Evolutionary conservation across 2,888 invertebrate species (phyloP).

Genomic region (Epicampocera succincta): DNA sequence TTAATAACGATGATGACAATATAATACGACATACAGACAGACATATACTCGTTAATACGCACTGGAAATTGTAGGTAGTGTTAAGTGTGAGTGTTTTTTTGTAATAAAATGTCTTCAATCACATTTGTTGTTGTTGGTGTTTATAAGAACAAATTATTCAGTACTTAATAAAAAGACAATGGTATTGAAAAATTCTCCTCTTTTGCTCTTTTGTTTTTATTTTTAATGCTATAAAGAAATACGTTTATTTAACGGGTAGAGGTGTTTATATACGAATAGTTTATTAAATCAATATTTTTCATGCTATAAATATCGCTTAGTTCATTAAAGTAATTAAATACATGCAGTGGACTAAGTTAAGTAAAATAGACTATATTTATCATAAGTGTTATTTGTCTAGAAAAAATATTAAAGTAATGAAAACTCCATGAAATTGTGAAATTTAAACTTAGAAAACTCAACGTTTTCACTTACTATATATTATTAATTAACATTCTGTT

Average conservation of each 20-base stretch:
- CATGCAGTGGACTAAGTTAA: background rate
- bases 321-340: conserved; percentile 3
- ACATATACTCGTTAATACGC: background rate
- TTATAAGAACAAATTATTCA: background rate
- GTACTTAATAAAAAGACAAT: background rate
- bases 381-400: no score
- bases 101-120: conserved; percentile 2
- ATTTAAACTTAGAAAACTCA: no score
- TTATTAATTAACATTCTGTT: no score
- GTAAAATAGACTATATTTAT: background rate
- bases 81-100: background rate
- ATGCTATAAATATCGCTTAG: conserved; percentile 23
- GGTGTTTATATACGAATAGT: background rate
- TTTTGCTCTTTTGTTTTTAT: background rate
- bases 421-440: no score
- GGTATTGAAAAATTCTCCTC: conserved; percentile 8
- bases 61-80: background rate
- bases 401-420: no score
- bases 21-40: background rate
- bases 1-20: conserved; percentile 23
- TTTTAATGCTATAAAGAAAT: conserved; percentile 14
- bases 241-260: background rate
- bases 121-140: conserved; percentile 19
- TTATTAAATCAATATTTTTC: conserved; percentile 45
- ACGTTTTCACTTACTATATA: no score